Conservation (phyloP, 2,888 invertebrate species). For the Mythimna loreyi region DNA sequence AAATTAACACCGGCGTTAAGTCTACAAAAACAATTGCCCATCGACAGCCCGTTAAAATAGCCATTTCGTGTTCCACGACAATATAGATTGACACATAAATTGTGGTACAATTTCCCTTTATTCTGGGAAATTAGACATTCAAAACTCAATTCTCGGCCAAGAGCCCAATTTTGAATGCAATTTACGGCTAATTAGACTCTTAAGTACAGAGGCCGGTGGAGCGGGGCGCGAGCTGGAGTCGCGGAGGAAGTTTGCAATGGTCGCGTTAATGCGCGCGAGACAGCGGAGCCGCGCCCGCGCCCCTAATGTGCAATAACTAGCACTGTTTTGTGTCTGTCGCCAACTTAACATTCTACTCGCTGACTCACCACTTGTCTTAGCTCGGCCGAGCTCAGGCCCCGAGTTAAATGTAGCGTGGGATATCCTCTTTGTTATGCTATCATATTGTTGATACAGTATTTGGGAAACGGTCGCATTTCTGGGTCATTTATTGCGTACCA, state of each 20-base stretch:
- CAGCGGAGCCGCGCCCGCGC: constrained; percentile 54
- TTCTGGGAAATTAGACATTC: constrained; percentile 86
- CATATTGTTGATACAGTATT: constrained; percentile 33
- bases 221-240: constrained; percentile 65
- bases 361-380: constrained; percentile 53
- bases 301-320: constrained; percentile 76
- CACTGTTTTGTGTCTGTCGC: constrained; percentile 72
- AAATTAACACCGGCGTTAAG: constrained; percentile 55
- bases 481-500: not conserved
- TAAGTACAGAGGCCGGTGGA: constrained; percentile 81
- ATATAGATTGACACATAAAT: constrained; percentile 83
- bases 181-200: constrained; percentile 88
- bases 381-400: constrained; percentile 23
- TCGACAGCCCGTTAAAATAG: constrained; percentile 59
- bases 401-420: constrained; percentile 45
- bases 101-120: constrained; percentile 82
- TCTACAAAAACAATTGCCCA: constrained; percentile 55
- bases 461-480: constrained; percentile 13
- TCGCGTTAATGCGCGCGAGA: constrained; percentile 74
- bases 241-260: constrained; percentile 79
- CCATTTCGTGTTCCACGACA: constrained; percentile 70
- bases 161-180: constrained; percentile 86
- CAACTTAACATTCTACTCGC: constrained; percentile 61
- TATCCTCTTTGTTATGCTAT: constrained; percentile 30
- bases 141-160: constrained; percentile 86